Evolutionary conservation across 2,113 vertebrate species (phyloP), one percentile per base, ranked within the genome.

Genomic region (Nannospalax galili): DNA sequence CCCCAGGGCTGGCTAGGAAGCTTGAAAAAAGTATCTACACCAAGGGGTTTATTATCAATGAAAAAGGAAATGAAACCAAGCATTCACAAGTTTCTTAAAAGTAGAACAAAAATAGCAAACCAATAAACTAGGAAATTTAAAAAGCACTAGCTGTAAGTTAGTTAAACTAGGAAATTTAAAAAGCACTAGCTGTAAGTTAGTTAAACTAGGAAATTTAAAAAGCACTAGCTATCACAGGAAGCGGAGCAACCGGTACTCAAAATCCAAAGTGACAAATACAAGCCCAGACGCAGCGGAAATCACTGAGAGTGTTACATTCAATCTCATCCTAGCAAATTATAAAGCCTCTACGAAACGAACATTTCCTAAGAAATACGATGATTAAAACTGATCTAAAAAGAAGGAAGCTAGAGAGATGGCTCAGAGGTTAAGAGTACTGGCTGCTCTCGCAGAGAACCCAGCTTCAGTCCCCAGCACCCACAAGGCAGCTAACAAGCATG

Each of bases 311-410:
- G 58, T 9, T n/a, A 58, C 1, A 42, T 6, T 86, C 48, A 74
- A 86, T 4, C 3, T 3, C 2, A 40, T 42, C 40, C 22, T 52
- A 74, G 7, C 75, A 80, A 69, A 69, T 58, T 94, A 84, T 65
- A 79, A 87, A 77, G 32, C 56, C n/a, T 65, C 48, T 70, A 58
- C 1, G 14, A 77, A 7, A 67, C 3, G 70, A 30, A 24, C 37
- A 85, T 72, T 74, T 81, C 67, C 82, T 78, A 91, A 65, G 77
- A 95, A 96, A 88, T n/a, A 92, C 15, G 78, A 74, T 37, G n/a
- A 90, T 58, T 89, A 84, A 89, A 93, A 89, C 1, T 48, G 62
- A 85, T 42, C 40, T 45, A 28, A 58, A 82, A 89, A 82, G 70
- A 52, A 11, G 48, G 48, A 11, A 11, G 11, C 48, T 52, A 11